Evolutionary conservation across 2,113 vertebrate genomes (phyloP), one percentile per base, ranked within the genome.

Genomic region (Phrynosoma blainvillii): DNA sequence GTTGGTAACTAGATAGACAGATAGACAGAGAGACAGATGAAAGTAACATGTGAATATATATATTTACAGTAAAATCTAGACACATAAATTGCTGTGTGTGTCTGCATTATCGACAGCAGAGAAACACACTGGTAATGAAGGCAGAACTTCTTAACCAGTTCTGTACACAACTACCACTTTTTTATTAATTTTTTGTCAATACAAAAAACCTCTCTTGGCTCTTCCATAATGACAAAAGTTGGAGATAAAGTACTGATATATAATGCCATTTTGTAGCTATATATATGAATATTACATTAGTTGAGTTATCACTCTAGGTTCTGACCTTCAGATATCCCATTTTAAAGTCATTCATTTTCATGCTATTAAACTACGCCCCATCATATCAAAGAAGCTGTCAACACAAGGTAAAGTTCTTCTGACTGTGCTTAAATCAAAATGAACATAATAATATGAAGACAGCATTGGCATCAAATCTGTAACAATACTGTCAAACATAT

Each of bases 221-320:
- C 78, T 94, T 94, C 94, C 92, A 96, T 94, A 95, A 95, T 86
- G 71, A 93, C n/a, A 86, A 93, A 93, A 96, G 94, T 91, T 92
- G 93, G 92, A 91, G 92, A 96, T 93, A 96, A 95, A 94, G 89
- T 93, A 94, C 88, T 96, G 96, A 96, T 96, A 95, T 92, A 96
- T 87, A 93, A 87, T 89, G 90, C 90, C 92, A 93, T 92, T 94
- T 94, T 81, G 40, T 89, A 92, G 79, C 59, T 89, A 93, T 88
- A 91, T 93, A 96, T 96, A 96, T 96, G 94, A 96, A 96, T 96
- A 96, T 96, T 96, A 94, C 96, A 97, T 97, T 92, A 97, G 95
- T 94, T 94, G 94, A 95, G 94, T 95, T 96, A 96, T 95, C 96
- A 94, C 92, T 94, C 1, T 86, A 91, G 89, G 93, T 93, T 96